Percentiles rank a stretch among this genome's conserved stretches.
These are phyloP conservation scores for Diadumene lineata DNA, from an alignment of 92 coral and sea anemone genomes.

Conservation along the genomic window DNA sequence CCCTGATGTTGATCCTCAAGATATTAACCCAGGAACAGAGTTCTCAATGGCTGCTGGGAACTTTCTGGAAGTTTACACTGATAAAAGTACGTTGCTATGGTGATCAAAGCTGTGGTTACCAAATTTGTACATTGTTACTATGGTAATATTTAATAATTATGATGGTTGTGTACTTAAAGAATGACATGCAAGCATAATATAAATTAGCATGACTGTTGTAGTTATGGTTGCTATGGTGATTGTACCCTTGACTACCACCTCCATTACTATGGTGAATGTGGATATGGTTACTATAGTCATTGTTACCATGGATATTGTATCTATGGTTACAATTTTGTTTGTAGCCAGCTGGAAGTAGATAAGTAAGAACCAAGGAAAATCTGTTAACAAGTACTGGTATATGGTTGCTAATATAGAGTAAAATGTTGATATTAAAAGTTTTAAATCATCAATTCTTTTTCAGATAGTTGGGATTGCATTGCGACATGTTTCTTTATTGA, in stretches of 20 bases:
- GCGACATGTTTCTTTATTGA: constrained; percentile 95
- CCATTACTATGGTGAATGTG: neutral
- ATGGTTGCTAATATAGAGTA: too few relatives aligned
- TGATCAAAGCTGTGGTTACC: neutral
- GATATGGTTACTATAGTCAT: neutral
- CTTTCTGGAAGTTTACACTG: constrained; percentile 81
- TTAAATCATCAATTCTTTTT: constrained; percentile 11
- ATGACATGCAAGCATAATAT: too few relatives aligned
- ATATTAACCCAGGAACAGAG: constrained; percentile 62
- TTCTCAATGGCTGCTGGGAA: constrained; percentile 99
- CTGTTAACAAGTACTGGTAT: too few relatives aligned
- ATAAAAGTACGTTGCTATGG: constrained; percentile 37
- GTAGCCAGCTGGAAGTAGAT: neutral
- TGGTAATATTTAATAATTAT: too few relatives aligned
- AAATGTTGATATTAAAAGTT: too few relatives aligned
- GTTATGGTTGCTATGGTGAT: too few relatives aligned
- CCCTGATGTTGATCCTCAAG: constrained; percentile 90
- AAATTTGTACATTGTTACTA: too few relatives aligned
- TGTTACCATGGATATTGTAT: neutral
- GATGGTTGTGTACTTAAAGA: too few relatives aligned
- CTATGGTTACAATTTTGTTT: neutral
- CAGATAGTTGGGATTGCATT: constrained; percentile 89
- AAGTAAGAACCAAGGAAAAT: too few relatives aligned
- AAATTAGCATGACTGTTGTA: too few relatives aligned
- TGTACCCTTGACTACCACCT: too few relatives aligned